These are phyloP conservation scores for Todiramphus saurophagus DNA, from an alignment of 2,113 vertebrate genomes.

Conservation along the genomic window DNA sequence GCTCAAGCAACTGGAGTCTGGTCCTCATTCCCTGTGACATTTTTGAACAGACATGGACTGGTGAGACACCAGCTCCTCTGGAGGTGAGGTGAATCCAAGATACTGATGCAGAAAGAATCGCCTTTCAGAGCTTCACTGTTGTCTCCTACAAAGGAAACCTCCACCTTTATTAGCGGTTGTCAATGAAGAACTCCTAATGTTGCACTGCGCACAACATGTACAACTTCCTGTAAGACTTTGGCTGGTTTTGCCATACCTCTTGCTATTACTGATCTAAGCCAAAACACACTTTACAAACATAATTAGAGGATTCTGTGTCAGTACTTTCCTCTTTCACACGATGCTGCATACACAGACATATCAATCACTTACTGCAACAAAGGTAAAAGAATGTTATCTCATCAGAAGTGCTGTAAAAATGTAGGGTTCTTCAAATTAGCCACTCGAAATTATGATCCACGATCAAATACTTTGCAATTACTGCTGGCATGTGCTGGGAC, in stretches of 20 bases:
- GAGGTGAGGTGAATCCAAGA: neutral
- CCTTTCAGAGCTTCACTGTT: neutral
- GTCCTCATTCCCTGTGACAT: neutral
- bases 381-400: neutral
- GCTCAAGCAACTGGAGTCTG: neutral
- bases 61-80: neutral
- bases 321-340: neutral
- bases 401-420: neutral
- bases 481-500: neutral
- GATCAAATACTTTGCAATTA: neutral
- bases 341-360: neutral
- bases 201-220: neutral
- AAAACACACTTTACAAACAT: neutral
- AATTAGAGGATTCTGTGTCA: neutral
- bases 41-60: neutral
- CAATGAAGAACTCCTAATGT: neutral
- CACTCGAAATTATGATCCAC: neutral
- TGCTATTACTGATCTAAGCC: neutral
- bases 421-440: neutral
- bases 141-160: neutral
- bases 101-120: neutral
- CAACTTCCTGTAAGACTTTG: neutral
- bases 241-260: neutral
- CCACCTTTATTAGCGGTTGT: neutral
- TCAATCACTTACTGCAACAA: neutral